These are phyloP conservation scores for Osmoderma eremita DNA, from an alignment of 2,888 invertebrate genomes.

Conservation along the genomic window DNA sequence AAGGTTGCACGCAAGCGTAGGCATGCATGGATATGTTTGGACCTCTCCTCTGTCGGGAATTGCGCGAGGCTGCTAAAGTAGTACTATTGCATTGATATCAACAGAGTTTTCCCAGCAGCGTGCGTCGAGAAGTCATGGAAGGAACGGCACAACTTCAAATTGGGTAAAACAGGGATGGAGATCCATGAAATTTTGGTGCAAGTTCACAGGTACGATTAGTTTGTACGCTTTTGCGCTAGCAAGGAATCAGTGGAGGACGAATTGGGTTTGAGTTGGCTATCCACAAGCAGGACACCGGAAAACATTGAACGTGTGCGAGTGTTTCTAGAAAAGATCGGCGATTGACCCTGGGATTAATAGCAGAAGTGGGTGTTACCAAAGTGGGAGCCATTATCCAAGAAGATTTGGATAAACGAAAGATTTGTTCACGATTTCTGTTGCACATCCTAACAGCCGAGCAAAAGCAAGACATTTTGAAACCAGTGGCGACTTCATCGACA, in stretches of 20 bases:
- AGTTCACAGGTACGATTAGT: not conserved
- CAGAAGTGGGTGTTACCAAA: slow-evolving; percentile 2
- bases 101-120: not conserved
- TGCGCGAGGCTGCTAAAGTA: too few relatives aligned
- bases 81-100: not conserved
- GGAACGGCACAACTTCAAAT: slow-evolving; percentile 9
- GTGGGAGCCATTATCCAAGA: not conserved
- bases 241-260: not conserved
- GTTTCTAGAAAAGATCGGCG: not conserved
- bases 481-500: slow-evolving; percentile 6
- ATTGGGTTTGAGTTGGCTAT: not conserved
- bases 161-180: not conserved
- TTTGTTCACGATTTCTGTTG: not conserved
- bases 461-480: slow-evolving; percentile 4
- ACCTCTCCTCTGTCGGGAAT: too few relatives aligned
- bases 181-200: slow-evolving; percentile 9
- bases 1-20: not conserved
- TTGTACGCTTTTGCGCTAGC: not conserved
- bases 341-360: slow-evolving; percentile 2
- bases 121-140: not conserved
- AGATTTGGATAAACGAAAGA: too few relatives aligned
- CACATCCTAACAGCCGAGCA: not conserved
- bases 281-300: not conserved
- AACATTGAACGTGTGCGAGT: not conserved
- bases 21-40: slow-evolving; percentile 7